Conservation (phyloP, 2,888 invertebrate species). For the Cheilosia vernalis region DNA sequence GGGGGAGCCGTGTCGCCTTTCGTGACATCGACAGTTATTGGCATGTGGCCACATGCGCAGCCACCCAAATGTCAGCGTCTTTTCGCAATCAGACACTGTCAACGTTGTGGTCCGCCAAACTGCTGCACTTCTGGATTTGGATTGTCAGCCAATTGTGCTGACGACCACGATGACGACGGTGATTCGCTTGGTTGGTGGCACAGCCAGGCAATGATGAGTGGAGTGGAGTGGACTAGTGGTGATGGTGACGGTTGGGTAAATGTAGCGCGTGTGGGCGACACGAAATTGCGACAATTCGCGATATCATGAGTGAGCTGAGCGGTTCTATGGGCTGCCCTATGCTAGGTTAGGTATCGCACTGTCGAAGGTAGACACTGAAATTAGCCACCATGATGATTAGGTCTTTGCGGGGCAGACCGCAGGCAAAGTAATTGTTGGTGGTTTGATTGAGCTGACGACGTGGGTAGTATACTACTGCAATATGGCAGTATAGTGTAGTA, state of each 20-base stretch:
- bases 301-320: conserved; percentile 57
- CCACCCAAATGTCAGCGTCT: conserved; percentile 71
- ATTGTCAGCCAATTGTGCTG: conserved; percentile 74
- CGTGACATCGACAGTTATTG: conserved; percentile 73
- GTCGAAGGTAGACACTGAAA: conserved; percentile 66
- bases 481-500: conserved; percentile 8
- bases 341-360: conserved; percentile 59
- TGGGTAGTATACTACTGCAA: conserved; percentile 43
- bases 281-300: conserved; percentile 72
- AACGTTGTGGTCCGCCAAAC: conserved; percentile 61
- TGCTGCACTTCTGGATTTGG: conserved; percentile 49
- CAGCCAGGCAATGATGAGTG: conserved; percentile 8
- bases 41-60: conserved; percentile 58
- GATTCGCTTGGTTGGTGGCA: conserved; percentile 69
- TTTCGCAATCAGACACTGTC: conserved; percentile 74
- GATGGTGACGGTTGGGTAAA: conserved; percentile 32
- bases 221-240: conserved; percentile 5
- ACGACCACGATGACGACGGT: conserved; percentile 32
- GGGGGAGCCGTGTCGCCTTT: conserved; percentile 52
- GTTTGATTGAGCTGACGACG: conserved; percentile 74
- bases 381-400: conserved; percentile 63
- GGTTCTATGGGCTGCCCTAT: conserved; percentile 43
- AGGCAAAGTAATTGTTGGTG: conserved; percentile 73
- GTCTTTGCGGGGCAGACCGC: conserved; percentile 50
- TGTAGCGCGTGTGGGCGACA: conserved; percentile 73